Evolutionary conservation across 2,797 vertebrate species (phyloP), one percentile per base, ranked within the genome.

Genomic region (Nannoperca australis): DNA sequence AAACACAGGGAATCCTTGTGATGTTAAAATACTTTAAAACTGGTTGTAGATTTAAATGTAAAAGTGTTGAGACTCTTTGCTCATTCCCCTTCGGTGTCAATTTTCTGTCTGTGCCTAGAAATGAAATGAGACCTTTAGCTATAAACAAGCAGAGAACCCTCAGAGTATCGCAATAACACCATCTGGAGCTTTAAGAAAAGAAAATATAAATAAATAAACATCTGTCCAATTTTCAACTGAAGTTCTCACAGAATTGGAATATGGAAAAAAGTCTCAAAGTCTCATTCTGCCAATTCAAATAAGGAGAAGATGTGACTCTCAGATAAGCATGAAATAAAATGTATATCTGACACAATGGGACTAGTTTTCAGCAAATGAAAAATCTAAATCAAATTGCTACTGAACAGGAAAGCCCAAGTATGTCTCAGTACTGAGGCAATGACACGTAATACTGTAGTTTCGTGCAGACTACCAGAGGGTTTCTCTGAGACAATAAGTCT

Each of bases 401-500:
- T 63, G 34, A 76, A 58, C 59, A 73, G 54, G 65, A 84, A 87
- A 71, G 62, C 30, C 34, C 17, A 12, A 50, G 50, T 68, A 14
- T 20, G 17, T 22, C 22, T 55, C 20, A 73, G 67, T 54, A 10
- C 14, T 40, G 49, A 49, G 18, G 78, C 62, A 66, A 30, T 85
- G 70, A 51, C 0, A n/a, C 60, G 34, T 77, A 32, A 79, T 64
- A 30, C 42, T 75, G 71, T 22, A 71, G 69, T 61, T 68, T 70
- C 8, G 12, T 82, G 68, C 32, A 36, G 70, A 68, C 53, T 54
- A 78, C 67, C 63, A 78, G 44, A 75, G 24, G 34, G 58, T 42
- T 69, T 53, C 53, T 67, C 27, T 53, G 27, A 79, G 63, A 91
- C 89, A 92, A 87, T 84, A 78, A 61, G 63, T 66, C 86, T 90